Evolutionary conservation across 1,140 invertebrate genomes (phyloP), one percentile per base, ranked within the genome.

Genomic region (Stenopsyche tienmushanensis): DNA sequence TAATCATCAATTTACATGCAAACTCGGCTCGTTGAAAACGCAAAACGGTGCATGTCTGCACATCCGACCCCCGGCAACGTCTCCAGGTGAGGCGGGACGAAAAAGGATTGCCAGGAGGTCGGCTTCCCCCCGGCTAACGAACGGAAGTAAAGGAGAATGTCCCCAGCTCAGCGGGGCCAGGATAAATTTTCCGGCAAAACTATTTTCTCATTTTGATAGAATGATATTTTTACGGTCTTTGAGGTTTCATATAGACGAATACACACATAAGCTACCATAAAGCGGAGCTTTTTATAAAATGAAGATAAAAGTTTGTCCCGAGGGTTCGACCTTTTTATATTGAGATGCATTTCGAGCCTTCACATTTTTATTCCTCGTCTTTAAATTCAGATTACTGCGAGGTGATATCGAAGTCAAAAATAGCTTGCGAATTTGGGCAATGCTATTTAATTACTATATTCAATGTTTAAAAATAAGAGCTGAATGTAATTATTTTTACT

Each of bases 1-100:
- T 74, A 75, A 75, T 75, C 72, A 74, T 72, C 73, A 71, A 75
- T 75, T 75, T 75, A 72, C 71, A 75, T 75, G 74, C 74, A 75
- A 75, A 75, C 71, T 71, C 66, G 71, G 70, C 64, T 69, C 69
- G 67, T 68, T 58, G 69, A 71, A 70, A 72, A 71, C 66, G 71
- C 64, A 71, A 72, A 72, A 63, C 69, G 67, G 64, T 66, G 65
- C 42, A 70, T 45, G 57, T 64, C 58, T 57, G 53, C 52, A 47
- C 42, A 64, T 57, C 21, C 47, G 29, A 39, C 41, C 44, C 44
- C 39, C 21, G 39, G 15, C 21, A 9, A 18, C 34, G 23, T 45
- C 57, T 60, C n/a, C 54, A 57, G 54, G 54, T 60, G 41, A 50
- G 47, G 17, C 13, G 13, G 20, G 23, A 25, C 10, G 49, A n/a